These are phyloP conservation scores for Galeruca laticollis DNA, from an alignment of 2,888 invertebrate genomes.

Conservation along the genomic window DNA sequence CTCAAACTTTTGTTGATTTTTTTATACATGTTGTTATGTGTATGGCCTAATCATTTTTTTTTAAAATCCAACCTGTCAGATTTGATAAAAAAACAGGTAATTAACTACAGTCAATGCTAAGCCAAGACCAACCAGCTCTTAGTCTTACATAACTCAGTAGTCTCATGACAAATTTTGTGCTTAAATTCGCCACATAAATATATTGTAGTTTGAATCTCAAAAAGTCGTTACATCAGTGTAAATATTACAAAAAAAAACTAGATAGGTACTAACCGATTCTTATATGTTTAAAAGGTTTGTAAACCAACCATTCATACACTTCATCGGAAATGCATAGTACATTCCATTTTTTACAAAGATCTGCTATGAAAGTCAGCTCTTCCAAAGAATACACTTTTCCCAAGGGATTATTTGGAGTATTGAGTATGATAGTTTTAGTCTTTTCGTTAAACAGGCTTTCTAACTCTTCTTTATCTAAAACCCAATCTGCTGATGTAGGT, in stretches of 20 bases:
- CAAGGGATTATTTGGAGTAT: conserved; percentile 97
- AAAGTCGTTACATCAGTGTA: too few relatives aligned
- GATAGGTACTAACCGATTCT: conserved; percentile 80
- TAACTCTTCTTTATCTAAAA: conserved; percentile 85
- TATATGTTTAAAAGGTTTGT: conserved; percentile 84
- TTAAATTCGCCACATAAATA: too few relatives aligned
- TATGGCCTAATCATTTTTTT: too few relatives aligned
- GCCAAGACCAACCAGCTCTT: too few relatives aligned
- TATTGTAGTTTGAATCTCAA: neutral
- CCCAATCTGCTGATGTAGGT: conserved; percentile 87
- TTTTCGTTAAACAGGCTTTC: conserved; percentile 83
- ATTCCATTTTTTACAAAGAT: conserved; percentile 92
- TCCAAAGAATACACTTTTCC: conserved; percentile 86
- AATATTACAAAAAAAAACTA: too few relatives aligned
- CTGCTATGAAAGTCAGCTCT: conserved; percentile 83
- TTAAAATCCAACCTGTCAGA: too few relatives aligned
- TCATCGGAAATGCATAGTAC: conserved; percentile 95
- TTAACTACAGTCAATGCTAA: too few relatives aligned
- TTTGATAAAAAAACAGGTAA: too few relatives aligned
- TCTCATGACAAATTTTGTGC: too few relatives aligned
- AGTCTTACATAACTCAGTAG: too few relatives aligned
- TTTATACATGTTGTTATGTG: too few relatives aligned
- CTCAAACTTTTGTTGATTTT: too few relatives aligned
- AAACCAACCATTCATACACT: conserved; percentile 98
- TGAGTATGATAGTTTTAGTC: conserved; percentile 95